Evolutionary conservation across 2,797 vertebrate genomes (phyloP), one percentile per base, ranked within the genome.

Genomic region (Molossus alvarezi): DNA sequence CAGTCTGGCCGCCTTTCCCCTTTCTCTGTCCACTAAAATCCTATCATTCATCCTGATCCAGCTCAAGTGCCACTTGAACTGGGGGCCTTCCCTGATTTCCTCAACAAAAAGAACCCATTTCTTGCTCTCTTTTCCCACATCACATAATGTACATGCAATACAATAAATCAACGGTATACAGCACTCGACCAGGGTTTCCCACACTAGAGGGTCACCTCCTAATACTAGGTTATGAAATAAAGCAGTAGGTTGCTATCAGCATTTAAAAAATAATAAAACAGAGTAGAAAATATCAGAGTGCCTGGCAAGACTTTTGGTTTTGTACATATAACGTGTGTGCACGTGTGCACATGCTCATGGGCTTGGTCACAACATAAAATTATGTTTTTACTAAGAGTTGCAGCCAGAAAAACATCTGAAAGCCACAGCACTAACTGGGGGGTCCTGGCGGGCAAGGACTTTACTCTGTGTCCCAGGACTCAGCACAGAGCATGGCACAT

Each of bases 51-150:
- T 80, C 71, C 29, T 13, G 41, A 81, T 17, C 14, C 53, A 33
- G 14, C 48, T 95, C 73, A 75, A 80, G 94, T 41, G 86, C 75
- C 89, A 96, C 80, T 89, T 89, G 91, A 89, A 37, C 71, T 18
- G 14, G 29, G 37, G 25, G 62, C 57, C n/a, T 81, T 88, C 67
- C 90, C 82, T 72, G 83, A 94, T 72, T 51, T 88, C 79, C 73
- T 57, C 86, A 71, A 21, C 77, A 77, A 88, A 69, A 95, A 79
- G 23, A 88, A 55, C 41, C 13, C 88, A 72, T 53, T 71, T 71
- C 69, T 64, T 55, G 33, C 51, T 48, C 89, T 93, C 71, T 67
- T 92, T 82, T 51, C 88, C 27, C 80, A 85, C 3, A 27, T 67
- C 41, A 25, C 4, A 3, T 84, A 27, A 76, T 62, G 55, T 80